Base-by-base conservation (phyloP, 1,140 invertebrate species). In the Drosophila kanapiae region DNA sequence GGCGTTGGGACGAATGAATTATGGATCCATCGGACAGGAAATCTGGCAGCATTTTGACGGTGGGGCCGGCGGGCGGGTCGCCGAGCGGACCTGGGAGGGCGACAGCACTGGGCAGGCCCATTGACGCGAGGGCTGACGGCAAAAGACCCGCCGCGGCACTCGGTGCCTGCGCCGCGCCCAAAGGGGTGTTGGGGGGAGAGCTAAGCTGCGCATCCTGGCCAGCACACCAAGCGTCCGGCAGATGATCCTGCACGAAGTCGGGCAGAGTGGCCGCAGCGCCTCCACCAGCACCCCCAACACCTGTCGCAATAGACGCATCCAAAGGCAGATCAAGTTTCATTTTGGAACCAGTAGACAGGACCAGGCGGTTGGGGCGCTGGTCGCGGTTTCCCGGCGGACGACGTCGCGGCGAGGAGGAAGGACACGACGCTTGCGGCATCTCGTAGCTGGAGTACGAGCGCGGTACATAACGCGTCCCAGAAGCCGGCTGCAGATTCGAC, bases 21-120 rank as follows among this genome's bases (percentile, higher is more conserved):
- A 96, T 96, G 13, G 96, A 95, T 11, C 95, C 95, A 91, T 96
- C 96, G 14, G 95, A 95, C 37, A 96, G 93, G 92, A 96, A 96
- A 79, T 96, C 96, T 16, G 96, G 96, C 54, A 96, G 93, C 90
- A 95, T 95, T 91, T 95, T 91, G 6, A 59, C 82, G 0, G 69
- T 81, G 5, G 80, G 78, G 6, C 90, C 77, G 43, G 54, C 38
- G 7, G 65, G 45, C 9, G 62, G 58, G 9, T 79, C 72, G 35
- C 56, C 54, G 9, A 42, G 37, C 8, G 65, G 45, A 23, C 67
- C 63, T 8, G 68, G 68, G 40, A 74, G 61, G 27, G 54, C 37
- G 31, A 74, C 60, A 18, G 56, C 57, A 43, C 65, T 68, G 33
- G 81, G 54, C 38, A 80, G 33, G 4, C 77, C 62, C 47, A 51